Evolutionary conservation across 2,888 invertebrate species (phyloP).

Genomic region (Coremacera marginata): DNA sequence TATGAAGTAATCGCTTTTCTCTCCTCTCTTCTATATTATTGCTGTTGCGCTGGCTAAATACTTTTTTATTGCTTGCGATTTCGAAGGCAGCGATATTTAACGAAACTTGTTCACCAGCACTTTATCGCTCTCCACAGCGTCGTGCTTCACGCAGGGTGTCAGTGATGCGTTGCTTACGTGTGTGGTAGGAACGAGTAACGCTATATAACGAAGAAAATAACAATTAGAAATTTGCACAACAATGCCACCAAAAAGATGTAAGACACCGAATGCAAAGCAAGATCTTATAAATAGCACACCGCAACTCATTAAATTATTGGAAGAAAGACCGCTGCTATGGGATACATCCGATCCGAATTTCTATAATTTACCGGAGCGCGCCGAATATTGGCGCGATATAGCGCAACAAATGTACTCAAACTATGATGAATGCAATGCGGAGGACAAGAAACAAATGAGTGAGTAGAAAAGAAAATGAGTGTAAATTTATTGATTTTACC

Average conservation of each 20-base stretch:
- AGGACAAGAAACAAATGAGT: not conserved
- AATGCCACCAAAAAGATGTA: not conserved
- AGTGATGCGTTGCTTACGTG: not conserved
- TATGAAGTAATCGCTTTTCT: too few species aligned
- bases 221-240: not conserved
- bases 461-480: not conserved
- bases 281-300: not conserved
- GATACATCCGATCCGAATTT: not conserved
- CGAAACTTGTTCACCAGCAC: not conserved
- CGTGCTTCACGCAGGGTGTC: not conserved
- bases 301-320: not conserved
- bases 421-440: too few species aligned
- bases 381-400: not conserved
- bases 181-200: not conserved
- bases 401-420: not conserved
- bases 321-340: not conserved
- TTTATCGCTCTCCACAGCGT: too few species aligned
- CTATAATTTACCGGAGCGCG: not conserved
- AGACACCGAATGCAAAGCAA: not conserved
- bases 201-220: not conserved
- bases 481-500: too few species aligned
- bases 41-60: too few species aligned
- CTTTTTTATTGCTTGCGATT: not conserved
- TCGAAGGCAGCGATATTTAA: not conserved
- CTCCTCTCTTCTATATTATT: too few species aligned